A percentile compares a stretch with the other conserved stretches of the same genome.
Conservation (phyloP, 2,888 invertebrate genomes). For the Aromia moschata region DNA sequence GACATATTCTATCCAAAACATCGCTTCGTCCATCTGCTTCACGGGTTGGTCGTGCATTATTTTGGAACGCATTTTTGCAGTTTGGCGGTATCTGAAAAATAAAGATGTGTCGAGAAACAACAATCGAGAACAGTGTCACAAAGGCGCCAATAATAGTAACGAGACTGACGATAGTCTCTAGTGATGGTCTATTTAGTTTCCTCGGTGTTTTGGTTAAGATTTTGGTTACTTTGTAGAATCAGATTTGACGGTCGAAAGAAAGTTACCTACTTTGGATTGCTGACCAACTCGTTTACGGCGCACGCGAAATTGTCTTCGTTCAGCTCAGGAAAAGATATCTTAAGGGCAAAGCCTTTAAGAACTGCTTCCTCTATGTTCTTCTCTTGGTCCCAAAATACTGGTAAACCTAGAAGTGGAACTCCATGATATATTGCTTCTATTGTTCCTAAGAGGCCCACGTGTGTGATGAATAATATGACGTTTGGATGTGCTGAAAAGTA, state of each 20-base stretch:
- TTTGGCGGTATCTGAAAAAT: constrained; percentile 40
- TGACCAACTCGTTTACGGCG: constrained; percentile 49
- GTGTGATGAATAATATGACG: constrained; percentile 62
- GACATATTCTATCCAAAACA: constrained; percentile 51
- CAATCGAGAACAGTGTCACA: too few species aligned
- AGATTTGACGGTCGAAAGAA: not conserved
- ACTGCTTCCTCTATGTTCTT: constrained; percentile 63
- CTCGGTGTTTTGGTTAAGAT: too few species aligned
- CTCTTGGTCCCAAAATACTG: constrained; percentile 65
- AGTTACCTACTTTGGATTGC: constrained; percentile 51
- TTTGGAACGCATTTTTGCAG: constrained; percentile 39
- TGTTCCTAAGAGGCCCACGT: constrained; percentile 63
- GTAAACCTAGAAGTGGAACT: constrained; percentile 64
- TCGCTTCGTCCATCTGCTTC: constrained; percentile 46
- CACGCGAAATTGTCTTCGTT: constrained; percentile 52
- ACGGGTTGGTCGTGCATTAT: constrained; percentile 47
- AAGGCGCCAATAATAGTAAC: too few species aligned
- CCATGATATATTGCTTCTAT: constrained; percentile 63
- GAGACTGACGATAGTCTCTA: too few species aligned
- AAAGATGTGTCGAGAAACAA: too few species aligned
- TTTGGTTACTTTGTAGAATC: not conserved
- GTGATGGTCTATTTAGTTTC: too few species aligned
- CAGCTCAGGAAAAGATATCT: constrained; percentile 55
- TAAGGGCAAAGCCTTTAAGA: constrained; percentile 59
- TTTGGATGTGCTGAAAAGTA: constrained; percentile 62